Evolutionary conservation across 2,797 vertebrate genomes (phyloP).

Genomic region (Phoeniculus purpureus): DNA sequence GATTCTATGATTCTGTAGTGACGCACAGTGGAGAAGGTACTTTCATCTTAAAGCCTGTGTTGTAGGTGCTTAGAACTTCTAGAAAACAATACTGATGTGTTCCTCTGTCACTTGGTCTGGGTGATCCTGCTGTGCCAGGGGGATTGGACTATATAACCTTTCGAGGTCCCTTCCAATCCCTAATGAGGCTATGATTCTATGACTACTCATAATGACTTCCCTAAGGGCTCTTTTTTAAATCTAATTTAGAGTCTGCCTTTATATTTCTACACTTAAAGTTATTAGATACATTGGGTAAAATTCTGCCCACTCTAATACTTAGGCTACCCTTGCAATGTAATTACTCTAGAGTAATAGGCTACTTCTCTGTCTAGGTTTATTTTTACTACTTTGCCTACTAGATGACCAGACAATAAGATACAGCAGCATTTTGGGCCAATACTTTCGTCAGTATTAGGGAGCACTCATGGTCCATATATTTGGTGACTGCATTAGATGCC

Average conservation of each 20-base stretch:
- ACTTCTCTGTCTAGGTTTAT: not conserved
- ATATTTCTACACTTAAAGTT: constrained; percentile 8
- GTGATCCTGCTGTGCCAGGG: no score
- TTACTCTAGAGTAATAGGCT: not conserved
- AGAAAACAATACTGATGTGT: no score
- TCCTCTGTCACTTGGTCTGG: no score
- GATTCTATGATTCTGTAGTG: no score
- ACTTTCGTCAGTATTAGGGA: not conserved
- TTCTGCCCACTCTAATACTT: not conserved
- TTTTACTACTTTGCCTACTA: not conserved
- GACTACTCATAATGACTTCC: not conserved
- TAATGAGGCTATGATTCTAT: no score
- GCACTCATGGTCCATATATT: not conserved
- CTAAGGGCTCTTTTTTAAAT: not conserved
- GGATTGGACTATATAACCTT: no score
- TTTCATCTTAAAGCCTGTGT: no score
- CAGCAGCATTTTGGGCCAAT: not conserved
- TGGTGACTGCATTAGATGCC: not conserved
- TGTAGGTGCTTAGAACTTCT: no score
- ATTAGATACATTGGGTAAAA: not conserved
- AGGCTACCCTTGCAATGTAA: no score
- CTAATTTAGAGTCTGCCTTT: not conserved
- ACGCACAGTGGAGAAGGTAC: no score
- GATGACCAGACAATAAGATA: not conserved
- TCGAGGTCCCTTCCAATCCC: no score